Evolutionary conservation across 2,888 invertebrate species (phyloP).

Genomic region (Hemistola chrysoprasaria): DNA sequence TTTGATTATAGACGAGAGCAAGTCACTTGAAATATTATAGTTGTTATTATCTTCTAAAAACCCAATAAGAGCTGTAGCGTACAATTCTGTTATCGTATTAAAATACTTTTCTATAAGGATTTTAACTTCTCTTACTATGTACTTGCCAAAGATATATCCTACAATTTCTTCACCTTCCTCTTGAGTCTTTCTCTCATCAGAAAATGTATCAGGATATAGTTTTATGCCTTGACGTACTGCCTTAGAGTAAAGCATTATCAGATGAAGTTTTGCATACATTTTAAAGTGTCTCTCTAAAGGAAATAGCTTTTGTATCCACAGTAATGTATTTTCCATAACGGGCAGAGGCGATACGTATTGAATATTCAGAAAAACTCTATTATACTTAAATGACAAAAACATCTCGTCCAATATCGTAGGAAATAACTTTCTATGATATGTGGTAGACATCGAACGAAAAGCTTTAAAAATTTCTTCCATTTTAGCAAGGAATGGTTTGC

Average conservation of each 20-base stretch:
- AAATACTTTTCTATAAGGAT: constrained; percentile 43
- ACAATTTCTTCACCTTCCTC: constrained; percentile 39
- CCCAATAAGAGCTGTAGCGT: constrained; percentile 27
- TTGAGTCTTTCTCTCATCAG: constrained; percentile 27
- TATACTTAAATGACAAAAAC: constrained; percentile 40
- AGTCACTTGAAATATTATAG: neutral
- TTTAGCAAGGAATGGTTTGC: constrained; percentile 37
- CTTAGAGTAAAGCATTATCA: constrained; percentile 50
- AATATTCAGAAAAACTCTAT: constrained; percentile 38
- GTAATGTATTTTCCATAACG: constrained; percentile 39
- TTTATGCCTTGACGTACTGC: constrained; percentile 41
- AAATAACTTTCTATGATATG: no score
- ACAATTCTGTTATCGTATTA: constrained; percentile 44
- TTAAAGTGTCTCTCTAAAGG: constrained; percentile 40
- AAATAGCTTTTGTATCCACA: constrained; percentile 37
- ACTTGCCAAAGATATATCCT: constrained; percentile 43
- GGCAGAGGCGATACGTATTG: constrained; percentile 40
- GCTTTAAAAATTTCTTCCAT: constrained; percentile 21
- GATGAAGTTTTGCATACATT: constrained; percentile 39
- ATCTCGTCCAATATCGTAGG: constrained; percentile 19
- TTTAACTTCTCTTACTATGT: constrained; percentile 41
- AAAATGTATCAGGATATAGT: constrained; percentile 38
- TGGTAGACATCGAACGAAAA: neutral
- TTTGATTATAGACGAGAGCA: constrained; percentile 3
- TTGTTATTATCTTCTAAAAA: constrained; percentile 27